phyloP scores from a whole-genome alignment of 2,797 vertebrate species.

The Mus minutoides region DNA sequence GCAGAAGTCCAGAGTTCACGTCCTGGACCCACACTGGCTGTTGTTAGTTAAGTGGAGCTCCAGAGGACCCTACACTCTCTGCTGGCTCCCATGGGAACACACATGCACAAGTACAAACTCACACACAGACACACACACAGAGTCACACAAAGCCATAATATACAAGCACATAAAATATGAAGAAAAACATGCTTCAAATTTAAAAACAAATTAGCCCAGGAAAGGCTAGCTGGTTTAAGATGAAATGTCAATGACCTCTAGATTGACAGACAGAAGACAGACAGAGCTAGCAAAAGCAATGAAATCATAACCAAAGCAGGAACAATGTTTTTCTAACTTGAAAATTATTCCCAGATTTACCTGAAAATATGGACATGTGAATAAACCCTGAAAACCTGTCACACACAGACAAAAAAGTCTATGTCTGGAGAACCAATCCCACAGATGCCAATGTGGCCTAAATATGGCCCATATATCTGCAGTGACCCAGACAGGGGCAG shows the following conservation, averaged over 20 bases:
- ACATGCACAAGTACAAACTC: background rate
- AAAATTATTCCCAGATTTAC: conserved; percentile 49
- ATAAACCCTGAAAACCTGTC: background rate
- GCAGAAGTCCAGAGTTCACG: background rate
- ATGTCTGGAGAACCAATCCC: background rate
- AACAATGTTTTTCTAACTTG: conserved; percentile 32
- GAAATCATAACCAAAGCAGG: conserved; percentile 16
- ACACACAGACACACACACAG: background rate
- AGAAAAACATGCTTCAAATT: conserved; percentile 32
- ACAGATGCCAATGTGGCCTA: conserved; percentile 11
- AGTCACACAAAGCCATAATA: background rate
- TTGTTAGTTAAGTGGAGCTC: too few relatives aligned
- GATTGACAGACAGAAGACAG: background rate
- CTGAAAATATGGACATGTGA: background rate
- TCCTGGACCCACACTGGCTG: background rate
- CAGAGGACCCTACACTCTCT: background rate
- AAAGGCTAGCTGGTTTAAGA: conserved; percentile 41
- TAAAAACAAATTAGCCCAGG: conserved; percentile 29
- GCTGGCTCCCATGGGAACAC: background rate
- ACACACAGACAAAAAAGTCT: background rate
- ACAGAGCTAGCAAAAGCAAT: conserved; percentile 8
- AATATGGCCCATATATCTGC: background rate
- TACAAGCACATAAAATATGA: background rate
- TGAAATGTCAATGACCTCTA: conserved; percentile 7
- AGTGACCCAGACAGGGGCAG: background rate